Conservation (phyloP, 2,797 vertebrate species). For the Liparis tanakae region DNA sequence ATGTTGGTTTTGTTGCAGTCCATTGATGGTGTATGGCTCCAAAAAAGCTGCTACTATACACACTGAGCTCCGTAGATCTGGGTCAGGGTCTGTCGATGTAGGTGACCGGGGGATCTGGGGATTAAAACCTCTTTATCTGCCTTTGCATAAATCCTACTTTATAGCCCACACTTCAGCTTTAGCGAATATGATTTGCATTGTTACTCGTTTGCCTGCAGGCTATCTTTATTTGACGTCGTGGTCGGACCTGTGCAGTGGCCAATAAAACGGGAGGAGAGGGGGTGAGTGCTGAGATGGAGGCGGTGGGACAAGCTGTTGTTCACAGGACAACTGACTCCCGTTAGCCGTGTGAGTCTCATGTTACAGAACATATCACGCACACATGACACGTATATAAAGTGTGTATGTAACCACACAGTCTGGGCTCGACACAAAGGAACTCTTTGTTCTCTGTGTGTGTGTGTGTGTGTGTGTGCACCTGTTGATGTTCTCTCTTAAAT, state of each 20-base stretch:
- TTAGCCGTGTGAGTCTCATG: conserved; percentile 20
- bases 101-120: conserved; percentile 83
- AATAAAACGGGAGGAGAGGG: conserved; percentile 8
- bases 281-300: conserved; percentile 39
- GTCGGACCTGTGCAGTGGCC: conserved; percentile 38
- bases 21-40: conserved; percentile 42
- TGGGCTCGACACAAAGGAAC: not conserved
- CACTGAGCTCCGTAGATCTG: conserved; percentile 75
- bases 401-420: not conserved
- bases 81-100: conserved; percentile 85
- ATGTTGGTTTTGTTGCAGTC: conserved; percentile 40
- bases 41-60: conserved; percentile 48
- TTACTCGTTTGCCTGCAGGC: conserved; percentile 59
- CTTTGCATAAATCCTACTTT: conserved; percentile 83
- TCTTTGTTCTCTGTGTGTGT: conserved; percentile 16
- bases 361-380: conserved; percentile 31
- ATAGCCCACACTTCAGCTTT: conserved; percentile 74
- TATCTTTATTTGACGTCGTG: conserved; percentile 38
- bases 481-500: conserved; percentile 28
- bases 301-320: conserved; percentile 8
- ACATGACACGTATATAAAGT: conserved; percentile 15
- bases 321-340: conserved; percentile 28
- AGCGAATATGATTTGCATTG: conserved; percentile 82
- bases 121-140: conserved; percentile 85
- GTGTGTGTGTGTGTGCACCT: conserved; percentile 35